phyloP scores from a whole-genome alignment of 2,888 invertebrate species.

The Epistrophe grossulariae region DNA sequence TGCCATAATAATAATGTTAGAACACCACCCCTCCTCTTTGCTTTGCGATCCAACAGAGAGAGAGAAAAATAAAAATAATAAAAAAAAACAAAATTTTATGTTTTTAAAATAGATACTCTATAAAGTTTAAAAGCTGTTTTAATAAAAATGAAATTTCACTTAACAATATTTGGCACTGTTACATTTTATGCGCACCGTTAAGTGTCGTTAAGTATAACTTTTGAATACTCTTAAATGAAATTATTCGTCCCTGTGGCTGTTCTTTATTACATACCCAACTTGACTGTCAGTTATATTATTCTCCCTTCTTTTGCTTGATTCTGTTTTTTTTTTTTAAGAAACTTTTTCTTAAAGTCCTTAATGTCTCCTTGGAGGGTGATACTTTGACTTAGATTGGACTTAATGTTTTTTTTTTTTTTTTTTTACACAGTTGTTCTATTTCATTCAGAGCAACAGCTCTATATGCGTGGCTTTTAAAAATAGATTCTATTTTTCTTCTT shows the following conservation, averaged over 20 bases:
- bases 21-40: neutral
- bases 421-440: neutral
- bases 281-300: neutral
- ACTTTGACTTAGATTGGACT: slow-evolving; percentile 52
- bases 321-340: slow-evolving; percentile 9
- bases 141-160: slow-evolving; percentile 73
- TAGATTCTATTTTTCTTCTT: neutral
- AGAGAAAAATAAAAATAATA: neutral
- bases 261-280: slow-evolving; percentile 43
- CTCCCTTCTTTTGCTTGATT: neutral
- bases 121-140: slow-evolving; percentile 46
- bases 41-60: neutral
- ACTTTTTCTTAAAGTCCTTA: slow-evolving; percentile 60
- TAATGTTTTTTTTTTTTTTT: slow-evolving; percentile 28
- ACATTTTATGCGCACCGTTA: slow-evolving; percentile 68
- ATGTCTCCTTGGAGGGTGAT: slow-evolving; percentile 62
- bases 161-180: slow-evolving; percentile 66
- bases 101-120: slow-evolving; percentile 29
- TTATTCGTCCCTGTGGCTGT: slow-evolving; percentile 66
- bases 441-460: slow-evolving; percentile 1
- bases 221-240: slow-evolving; percentile 68
- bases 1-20: slow-evolving; percentile 13
- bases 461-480: slow-evolving; percentile 6
- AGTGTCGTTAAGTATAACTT: slow-evolving; percentile 72
- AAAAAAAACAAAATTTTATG: slow-evolving; percentile 18